Percentiles rank a stretch among this genome's conserved stretches.
Evolutionary conservation across 2,113 vertebrate species (phyloP).

Genomic region (Notarius lentiginosus): DNA sequence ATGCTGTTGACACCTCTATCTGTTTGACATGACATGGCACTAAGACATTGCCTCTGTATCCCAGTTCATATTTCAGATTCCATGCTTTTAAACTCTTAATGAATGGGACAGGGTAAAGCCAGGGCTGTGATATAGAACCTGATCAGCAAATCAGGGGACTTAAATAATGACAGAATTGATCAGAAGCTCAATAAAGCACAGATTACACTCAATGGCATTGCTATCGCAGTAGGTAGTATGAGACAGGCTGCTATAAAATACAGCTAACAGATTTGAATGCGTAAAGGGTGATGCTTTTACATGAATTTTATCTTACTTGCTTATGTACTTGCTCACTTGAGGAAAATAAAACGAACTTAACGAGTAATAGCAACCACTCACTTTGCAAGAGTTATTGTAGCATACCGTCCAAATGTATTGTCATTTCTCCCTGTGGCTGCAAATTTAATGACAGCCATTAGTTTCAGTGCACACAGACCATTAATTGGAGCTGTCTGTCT

Average conservation of each 20-base stretch:
- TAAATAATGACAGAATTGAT: not conserved
- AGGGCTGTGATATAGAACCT: not conserved
- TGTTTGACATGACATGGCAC: not conserved
- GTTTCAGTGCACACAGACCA: constrained; percentile 61
- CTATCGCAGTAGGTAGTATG: not conserved
- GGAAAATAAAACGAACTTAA: constrained; percentile 54
- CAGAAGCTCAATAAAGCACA: not conserved
- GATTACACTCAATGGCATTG: not conserved
- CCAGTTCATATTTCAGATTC: not conserved
- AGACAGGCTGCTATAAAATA: not conserved
- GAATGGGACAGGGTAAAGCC: not conserved
- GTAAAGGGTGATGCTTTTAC: not conserved
- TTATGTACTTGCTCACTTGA: constrained; percentile 13
- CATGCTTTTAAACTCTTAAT: not conserved
- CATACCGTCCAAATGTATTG: constrained; percentile 47
- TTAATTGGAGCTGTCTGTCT: constrained; percentile 60
- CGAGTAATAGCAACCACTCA: constrained; percentile 50
- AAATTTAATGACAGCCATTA: constrained; percentile 72
- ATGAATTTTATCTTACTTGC: not conserved
- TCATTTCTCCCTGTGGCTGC: constrained; percentile 57
- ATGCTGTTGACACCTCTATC: not conserved
- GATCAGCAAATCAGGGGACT: not conserved
- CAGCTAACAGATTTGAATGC: not conserved
- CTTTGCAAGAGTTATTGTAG: constrained; percentile 58
- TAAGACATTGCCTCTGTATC: not conserved